Evolutionary conservation across 30 jellyfish, hydroid and myxozoan genomes (phyloP).

Genomic region (Pelagia noctiluca): DNA sequence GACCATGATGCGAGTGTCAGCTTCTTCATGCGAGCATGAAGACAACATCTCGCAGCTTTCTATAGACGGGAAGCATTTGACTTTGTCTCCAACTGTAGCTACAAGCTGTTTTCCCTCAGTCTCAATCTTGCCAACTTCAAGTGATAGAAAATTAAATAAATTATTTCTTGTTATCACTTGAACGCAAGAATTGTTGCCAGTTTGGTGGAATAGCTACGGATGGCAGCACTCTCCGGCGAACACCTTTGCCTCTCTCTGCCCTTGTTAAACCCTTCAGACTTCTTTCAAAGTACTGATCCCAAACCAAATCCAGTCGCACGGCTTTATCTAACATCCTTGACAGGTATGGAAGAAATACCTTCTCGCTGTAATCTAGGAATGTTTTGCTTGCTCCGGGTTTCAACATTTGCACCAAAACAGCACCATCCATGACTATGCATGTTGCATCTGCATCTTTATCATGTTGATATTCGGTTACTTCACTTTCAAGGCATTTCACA

Average conservation of each 20-base stretch:
- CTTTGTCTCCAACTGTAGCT: neutral
- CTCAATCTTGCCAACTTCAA: constrained; percentile 1
- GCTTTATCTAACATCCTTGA: too few species aligned
- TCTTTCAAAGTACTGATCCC: constrained; percentile 7
- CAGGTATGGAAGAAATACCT: too few species aligned
- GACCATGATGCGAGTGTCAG: constrained; percentile 16
- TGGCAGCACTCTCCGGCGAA: constrained; percentile 27
- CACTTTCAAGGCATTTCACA: too few species aligned
- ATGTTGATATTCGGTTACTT: too few species aligned
- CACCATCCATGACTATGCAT: too few species aligned
- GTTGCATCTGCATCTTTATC: too few species aligned
- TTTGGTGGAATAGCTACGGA: neutral
- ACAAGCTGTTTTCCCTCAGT: neutral
- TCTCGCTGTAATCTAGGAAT: too few species aligned
- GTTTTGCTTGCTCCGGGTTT: too few species aligned
- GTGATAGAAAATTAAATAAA: constrained; percentile 35
- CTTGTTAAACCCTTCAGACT: constrained; percentile 29
- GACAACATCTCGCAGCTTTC: neutral
- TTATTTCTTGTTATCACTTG: constrained; percentile 23
- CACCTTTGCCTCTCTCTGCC: constrained; percentile 18
- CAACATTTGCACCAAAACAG: too few species aligned
- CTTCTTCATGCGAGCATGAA: constrained; percentile 43
- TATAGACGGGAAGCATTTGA: neutral
- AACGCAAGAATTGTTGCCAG: constrained; percentile 21
- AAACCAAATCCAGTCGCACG: neutral